Evolutionary conservation across 2,797 vertebrate genomes (phyloP), one percentile per base, ranked within the genome.

Genomic region (Poeciliopsis paucimaculata): DNA sequence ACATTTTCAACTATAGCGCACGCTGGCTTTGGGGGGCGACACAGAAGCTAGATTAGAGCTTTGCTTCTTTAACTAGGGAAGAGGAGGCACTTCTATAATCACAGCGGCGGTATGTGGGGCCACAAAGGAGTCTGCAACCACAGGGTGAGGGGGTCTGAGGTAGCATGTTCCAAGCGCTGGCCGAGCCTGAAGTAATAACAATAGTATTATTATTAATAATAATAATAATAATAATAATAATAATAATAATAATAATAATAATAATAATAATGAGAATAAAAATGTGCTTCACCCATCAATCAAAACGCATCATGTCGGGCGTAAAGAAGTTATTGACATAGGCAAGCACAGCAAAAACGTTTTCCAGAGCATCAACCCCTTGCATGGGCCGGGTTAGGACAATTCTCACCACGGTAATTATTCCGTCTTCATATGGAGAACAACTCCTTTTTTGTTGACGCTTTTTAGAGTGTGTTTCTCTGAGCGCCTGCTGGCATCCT

Each of bases 31-130:
- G 89, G 91, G 91, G 93, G 90, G 91, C 92, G 90, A 88, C 82
- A 91, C 87, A 90, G 89, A 85, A 90, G 84, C 89, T 92, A 94
- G 93, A 94, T 91, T 94, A 95, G 94, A 93, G 94, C 89, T 90
- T 93, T 91, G 88, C 90, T 93, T 87, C 90, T 92, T 89, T 95
- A 90, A 85, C 92, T 92, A 94, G 94, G 84, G 47, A 88, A 93
- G 84, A 93, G 87, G 87, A 89, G 90, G 87, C 85, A 90, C 92
- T 93, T 94, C 92, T 94, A 90, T 92, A 92, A 91, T 89, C 94
- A 93, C 87, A 90, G 91, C 91, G 79, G 89, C 86, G 91, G 92
- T 94, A 93, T 93, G 93, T 90, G 90, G 90, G 94, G 88, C 93
- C 95, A 94, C 86, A 88, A 92, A 93, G 88, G 88, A 90, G 76